A percentile compares a stretch with the other conserved stretches of the same genome.
Conservation (phyloP, 1,140 invertebrate species). For the Colletes gigas region DNA sequence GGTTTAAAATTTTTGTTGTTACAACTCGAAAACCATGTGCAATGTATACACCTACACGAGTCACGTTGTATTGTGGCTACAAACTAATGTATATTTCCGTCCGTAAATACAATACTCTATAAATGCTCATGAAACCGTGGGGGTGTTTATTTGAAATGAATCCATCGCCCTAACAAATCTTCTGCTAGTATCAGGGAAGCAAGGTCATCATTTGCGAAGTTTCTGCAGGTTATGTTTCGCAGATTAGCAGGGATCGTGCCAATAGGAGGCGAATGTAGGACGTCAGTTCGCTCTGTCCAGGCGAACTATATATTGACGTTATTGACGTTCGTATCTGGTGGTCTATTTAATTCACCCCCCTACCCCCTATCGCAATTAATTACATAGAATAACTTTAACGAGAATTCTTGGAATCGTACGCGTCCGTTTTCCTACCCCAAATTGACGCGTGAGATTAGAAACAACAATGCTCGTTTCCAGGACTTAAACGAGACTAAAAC, state of each 20-base stretch:
- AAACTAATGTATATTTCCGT: too few species aligned
- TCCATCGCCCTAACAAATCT: too few species aligned
- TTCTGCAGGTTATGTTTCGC: constrained; percentile 4
- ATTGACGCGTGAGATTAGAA: not conserved
- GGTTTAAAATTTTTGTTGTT: too few species aligned
- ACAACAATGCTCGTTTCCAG: not conserved
- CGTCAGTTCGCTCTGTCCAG: not conserved
- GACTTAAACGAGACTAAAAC: too few species aligned
- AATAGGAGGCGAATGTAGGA: constrained; percentile 5
- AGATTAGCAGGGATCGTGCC: constrained; percentile 30
- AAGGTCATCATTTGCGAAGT: not conserved
- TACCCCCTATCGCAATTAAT: not conserved
- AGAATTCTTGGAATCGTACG: not conserved
- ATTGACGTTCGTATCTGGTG: not conserved
- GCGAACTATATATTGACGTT: not conserved
- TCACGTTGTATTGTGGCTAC: too few species aligned
- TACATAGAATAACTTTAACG: not conserved
- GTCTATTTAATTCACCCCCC: not conserved
- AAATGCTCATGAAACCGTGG: too few species aligned
- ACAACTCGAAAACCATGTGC: too few species aligned
- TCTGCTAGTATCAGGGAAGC: not conserved
- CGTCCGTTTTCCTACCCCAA: not conserved
- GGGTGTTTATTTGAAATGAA: too few species aligned
- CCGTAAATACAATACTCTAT: too few species aligned
- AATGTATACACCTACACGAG: too few species aligned